Evolutionary conservation across 2,113 vertebrate species (phyloP), one percentile per base, ranked within the genome.

Genomic region (Cyprinus carpio): DNA sequence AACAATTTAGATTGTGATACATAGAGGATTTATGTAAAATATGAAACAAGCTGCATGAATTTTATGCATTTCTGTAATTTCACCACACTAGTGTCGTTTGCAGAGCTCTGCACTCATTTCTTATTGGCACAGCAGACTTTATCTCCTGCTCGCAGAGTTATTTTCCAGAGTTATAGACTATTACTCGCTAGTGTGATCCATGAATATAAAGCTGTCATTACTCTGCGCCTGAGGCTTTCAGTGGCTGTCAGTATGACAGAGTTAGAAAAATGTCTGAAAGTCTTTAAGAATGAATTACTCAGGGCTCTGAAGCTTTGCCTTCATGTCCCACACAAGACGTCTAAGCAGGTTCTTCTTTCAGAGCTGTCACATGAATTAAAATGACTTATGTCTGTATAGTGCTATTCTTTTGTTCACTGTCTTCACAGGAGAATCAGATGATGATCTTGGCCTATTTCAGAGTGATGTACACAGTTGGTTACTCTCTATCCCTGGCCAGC

Each of bases 381-480:
- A 10, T 25, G 46, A 2, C 71, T 62, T 2, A 43, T 72, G 78
- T 72, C 83, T 60, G 8, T 49, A 25, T n/a, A 31, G 74, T 84
- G 43, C 16, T 54, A 29, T 46, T 71, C 27, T 78, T 58, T 51
- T 27, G 27, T 4, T 12, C 23, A 16, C 9, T 82, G 31, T 84
- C 60, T 60, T 76, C 27, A 58, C 74, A 92, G 91, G 89, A 95
- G 93, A 88, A 90, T 67, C 93, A 94, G 75, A 90, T 89, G 74
- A 71, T 87, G 90, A 88, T 93, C 76, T 87, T 96, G 86, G 92
- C 92, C 67, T 92, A 88, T 75, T 91, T 96, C n/a, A 92, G 92
- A 13, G 69, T 91, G 3, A 90, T 96, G 90, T 96, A 96, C 88
- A 96, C 94, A 0, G 87, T 96, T 0, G 95, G 95, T 27, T 96